phyloP scores from a whole-genome alignment of 1,140 invertebrate genomes.

The Drosophila chauvacae region DNA sequence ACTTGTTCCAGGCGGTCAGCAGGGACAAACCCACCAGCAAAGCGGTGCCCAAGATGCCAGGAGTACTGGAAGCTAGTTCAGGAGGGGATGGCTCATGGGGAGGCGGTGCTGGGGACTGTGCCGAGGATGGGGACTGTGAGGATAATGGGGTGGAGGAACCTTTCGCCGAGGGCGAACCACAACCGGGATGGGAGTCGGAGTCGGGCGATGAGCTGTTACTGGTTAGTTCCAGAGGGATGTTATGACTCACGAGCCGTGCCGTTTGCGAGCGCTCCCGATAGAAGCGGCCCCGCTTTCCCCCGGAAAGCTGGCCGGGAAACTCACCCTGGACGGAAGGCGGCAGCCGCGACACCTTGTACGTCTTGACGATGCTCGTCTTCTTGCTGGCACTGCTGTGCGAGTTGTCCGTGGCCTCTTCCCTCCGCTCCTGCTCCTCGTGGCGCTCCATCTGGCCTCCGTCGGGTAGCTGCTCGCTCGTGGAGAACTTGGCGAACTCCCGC shows the following conservation, averaged over 20 bases:
- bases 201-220: constrained; percentile 60
- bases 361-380: constrained; percentile 80
- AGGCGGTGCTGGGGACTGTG: constrained; percentile 1
- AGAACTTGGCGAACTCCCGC: constrained; percentile 88
- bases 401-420: constrained; percentile 84
- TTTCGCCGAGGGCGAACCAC: constrained; percentile 59
- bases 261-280: constrained; percentile 74
- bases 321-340: constrained; percentile 80
- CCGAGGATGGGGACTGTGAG: constrained; percentile 10
- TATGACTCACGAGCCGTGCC: constrained; percentile 70
- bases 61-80: constrained; percentile 34
- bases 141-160: constrained; percentile 29
- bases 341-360: constrained; percentile 75
- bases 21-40: constrained; percentile 72
- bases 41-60: constrained; percentile 70
- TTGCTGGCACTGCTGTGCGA: constrained; percentile 71
- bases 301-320: constrained; percentile 47
- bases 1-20: constrained; percentile 77
- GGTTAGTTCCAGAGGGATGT: constrained; percentile 61
- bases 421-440: constrained; percentile 71
- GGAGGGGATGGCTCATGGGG: neutral
- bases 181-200: constrained; percentile 50
- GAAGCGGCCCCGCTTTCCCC: constrained; percentile 16
- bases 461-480: constrained; percentile 67
- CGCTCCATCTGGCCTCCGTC: constrained; percentile 65